Percentiles rank a stretch among this genome's conserved stretches.
Conservation (phyloP, 2,888 invertebrate genomes). For the Cremastinae sp. region DNA sequence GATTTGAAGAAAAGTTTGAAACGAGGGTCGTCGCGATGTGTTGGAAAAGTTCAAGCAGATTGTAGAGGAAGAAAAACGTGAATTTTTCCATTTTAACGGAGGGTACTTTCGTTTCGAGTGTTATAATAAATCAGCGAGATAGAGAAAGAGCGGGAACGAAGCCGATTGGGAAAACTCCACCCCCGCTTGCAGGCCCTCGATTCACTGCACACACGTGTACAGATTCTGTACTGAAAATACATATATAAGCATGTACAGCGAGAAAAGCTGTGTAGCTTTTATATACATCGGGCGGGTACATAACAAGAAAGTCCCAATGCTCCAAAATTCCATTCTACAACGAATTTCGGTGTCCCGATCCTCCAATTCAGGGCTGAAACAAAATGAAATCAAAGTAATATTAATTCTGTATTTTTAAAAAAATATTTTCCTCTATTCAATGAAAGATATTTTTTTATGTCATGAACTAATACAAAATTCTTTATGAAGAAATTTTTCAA, state of each 20-base stretch:
- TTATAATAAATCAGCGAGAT: slow-evolving; percentile 73
- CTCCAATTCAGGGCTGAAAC: too few species aligned
- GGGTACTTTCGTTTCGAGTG: slow-evolving; percentile 70
- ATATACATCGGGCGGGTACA: slow-evolving; percentile 54
- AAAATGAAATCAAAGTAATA: too few species aligned
- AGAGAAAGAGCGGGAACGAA: slow-evolving; percentile 3
- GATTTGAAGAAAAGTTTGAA: slow-evolving; percentile 25
- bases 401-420: too few species aligned
- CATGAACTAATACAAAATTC: too few species aligned
- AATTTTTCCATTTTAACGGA: slow-evolving; percentile 63
- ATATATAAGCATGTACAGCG: slow-evolving; percentile 14
- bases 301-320: slow-evolving; percentile 62
- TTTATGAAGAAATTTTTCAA: too few species aligned
- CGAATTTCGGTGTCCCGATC: too few species aligned
- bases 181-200: slow-evolving; percentile 65
- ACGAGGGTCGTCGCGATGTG: slow-evolving; percentile 44
- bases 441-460: too few species aligned
- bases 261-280: slow-evolving; percentile 20
- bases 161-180: slow-evolving; percentile 66
- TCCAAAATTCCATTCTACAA: too few species aligned
- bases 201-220: slow-evolving; percentile 39
- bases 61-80: slow-evolving; percentile 34
- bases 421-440: too few species aligned
- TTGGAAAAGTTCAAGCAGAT: slow-evolving; percentile 1
- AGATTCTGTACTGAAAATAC: slow-evolving; percentile 20